Base-by-base conservation (phyloP, 2,797 vertebrate genomes). In the Okamejei kenojei region DNA sequence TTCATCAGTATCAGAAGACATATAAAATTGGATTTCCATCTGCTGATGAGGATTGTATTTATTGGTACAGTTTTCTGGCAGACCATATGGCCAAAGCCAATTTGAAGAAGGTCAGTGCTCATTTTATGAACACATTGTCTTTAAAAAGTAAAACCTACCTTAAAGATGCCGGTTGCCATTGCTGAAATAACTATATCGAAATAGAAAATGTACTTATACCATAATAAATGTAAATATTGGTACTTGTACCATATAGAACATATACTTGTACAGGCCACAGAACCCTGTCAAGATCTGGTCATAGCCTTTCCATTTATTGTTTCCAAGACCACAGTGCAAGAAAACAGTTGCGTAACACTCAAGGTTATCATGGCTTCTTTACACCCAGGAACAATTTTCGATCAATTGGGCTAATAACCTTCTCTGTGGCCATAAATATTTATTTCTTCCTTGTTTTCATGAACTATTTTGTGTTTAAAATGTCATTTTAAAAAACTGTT, bases 11-110 rank as follows among this genome's bases (percentile, higher is more conserved):
- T 95, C 97, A 97, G 95, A 96, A 96, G 93, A 93, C 96, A 88
- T 97, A 98, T 95, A 96, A 94, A 93, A 94, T 95, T 0, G 93
- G 93, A 21, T 95, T 94, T 0, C 97, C 98, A 5, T 95, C 96
- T 93, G 95, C 96, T 93, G 97, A 98, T 93, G 96, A 97, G 93
- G 98, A 98, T 77, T 97, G 96, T 94, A 97, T 97, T 94, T 99
- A 99, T 94, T 99, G 98, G 98, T 98, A 97, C 94, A 96, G 97
- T 93, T 99, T 98, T 93, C 95, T 99, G 93, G 97, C 97, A 0
- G 96, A 98, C 94, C 99, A 99, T 95, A 98, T 99, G 98, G 98
- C 97, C 91, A 97, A 97, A 95, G 98, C 97, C 45, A 96, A 96
- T 73, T 97, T 99, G 94, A 95, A 96, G 38, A 95, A 98, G 97